Evolutionary conservation across 2,888 invertebrate genomes (phyloP).

Genomic region (Micoletzkya japonica): DNA sequence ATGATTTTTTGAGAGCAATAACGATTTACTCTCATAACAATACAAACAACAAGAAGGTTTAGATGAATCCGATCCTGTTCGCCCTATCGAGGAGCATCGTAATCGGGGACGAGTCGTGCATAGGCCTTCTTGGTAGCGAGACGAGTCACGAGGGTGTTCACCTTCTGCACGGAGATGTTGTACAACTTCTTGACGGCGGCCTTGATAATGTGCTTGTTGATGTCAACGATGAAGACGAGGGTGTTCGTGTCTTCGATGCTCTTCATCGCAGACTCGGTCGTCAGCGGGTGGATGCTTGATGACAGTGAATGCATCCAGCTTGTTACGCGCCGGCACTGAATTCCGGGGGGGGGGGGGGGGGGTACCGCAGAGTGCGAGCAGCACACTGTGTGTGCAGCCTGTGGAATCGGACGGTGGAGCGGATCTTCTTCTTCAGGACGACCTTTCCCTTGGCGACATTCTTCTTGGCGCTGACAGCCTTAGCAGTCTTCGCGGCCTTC

Average conservation of each 20-base stretch:
- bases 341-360: no score
- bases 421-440: conserved; percentile 72
- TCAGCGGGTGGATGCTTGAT: conserved; percentile 96
- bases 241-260: conserved; percentile 99
- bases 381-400: conserved; percentile 89
- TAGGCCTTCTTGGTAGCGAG: conserved; percentile 97
- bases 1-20: no score
- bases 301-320: conserved; percentile 82
- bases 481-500: conserved; percentile 49
- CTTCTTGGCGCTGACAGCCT: conserved; percentile 63
- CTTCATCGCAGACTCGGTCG: conserved; percentile 99
- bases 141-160: conserved; percentile 70
- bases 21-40: conserved; percentile 32
- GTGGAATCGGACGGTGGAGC: conserved; percentile 92
- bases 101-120: conserved; percentile 91
- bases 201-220: conserved; percentile 96
- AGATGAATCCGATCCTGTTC: conserved; percentile 74
- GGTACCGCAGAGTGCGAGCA: conserved; percentile 84
- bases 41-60: conserved; percentile 38
- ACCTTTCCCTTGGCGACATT: conserved; percentile 57
- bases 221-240: conserved; percentile 94
- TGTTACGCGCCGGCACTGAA: conserved; percentile 86
- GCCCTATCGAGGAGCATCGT: conserved; percentile 99
- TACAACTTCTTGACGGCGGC: conserved; percentile 96
- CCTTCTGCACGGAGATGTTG: conserved; percentile 93